Conservation (phyloP, 2,888 invertebrate genomes). For the Lobophora halterata region DNA sequence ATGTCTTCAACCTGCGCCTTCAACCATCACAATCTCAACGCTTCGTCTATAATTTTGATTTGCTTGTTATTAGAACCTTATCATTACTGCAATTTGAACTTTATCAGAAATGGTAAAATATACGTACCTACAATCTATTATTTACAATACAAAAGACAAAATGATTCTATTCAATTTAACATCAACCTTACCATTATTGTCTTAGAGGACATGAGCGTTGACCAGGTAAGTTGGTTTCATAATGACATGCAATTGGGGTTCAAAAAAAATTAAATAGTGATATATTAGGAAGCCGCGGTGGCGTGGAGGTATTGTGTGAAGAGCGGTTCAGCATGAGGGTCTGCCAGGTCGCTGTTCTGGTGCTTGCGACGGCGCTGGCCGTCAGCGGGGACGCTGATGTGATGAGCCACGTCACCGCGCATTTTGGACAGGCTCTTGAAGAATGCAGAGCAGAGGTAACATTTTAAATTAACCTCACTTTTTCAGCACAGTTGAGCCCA, state of each 20-base stretch:
- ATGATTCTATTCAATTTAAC: background rate
- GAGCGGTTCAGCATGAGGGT: constrained; percentile 31
- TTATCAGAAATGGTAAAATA: constrained; percentile 4
- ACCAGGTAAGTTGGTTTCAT: constrained; percentile 6
- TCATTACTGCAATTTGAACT: constrained; percentile 12
- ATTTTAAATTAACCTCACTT: no score
- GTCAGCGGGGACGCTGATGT: constrained; percentile 62
- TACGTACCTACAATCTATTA: no score
- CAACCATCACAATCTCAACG: no score
- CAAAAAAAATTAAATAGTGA: constrained; percentile 35
- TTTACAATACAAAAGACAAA: constrained; percentile 2
- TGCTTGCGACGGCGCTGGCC: constrained; percentile 35
- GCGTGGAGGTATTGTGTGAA: constrained; percentile 18
- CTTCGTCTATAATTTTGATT: no score
- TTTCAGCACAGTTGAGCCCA: no score
- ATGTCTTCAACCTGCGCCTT: no score
- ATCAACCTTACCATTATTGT: constrained; percentile 3
- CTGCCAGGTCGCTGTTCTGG: constrained; percentile 35
- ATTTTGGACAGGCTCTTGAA: constrained; percentile 23
- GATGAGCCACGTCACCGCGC: constrained; percentile 63
- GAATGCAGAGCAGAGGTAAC: constrained; percentile 29
- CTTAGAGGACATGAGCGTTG: background rate
- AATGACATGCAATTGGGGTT: constrained; percentile 26
- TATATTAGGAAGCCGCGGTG: constrained; percentile 34
- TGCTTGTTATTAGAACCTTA: no score